Evolutionary conservation across 2,888 invertebrate genomes (phyloP).

Genomic region (Belgica antarctica): DNA sequence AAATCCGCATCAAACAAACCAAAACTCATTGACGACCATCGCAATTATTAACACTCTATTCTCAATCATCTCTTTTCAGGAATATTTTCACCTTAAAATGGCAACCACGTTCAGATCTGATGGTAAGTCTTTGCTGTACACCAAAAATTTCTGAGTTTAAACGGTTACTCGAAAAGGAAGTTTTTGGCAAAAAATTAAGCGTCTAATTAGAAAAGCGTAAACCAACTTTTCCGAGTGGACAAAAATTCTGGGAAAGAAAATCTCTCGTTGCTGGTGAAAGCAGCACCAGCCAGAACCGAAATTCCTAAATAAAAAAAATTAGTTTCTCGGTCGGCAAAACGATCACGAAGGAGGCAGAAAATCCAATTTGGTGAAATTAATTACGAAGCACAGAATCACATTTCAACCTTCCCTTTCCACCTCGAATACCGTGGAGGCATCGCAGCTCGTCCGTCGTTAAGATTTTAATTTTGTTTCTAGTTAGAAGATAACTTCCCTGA

Average conservation of each 20-base stretch:
- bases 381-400: neutral
- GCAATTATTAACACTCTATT: neutral
- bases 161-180: no score
- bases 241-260: no score
- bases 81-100: conserved; percentile 2
- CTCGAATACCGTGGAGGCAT: neutral
- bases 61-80: conserved; percentile 24
- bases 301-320: neutral
- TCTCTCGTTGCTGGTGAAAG: no score
- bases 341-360: neutral
- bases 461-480: conserved; percentile 1
- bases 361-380: conserved; percentile 7
- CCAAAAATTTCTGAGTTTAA: no score
- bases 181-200: neutral
- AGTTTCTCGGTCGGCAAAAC: neutral
- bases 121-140: conserved; percentile 33
- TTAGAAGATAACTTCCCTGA: no score
- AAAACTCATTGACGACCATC: neutral
- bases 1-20: no score
- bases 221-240: no score
- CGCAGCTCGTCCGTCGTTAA: neutral
- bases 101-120: conserved; percentile 28
- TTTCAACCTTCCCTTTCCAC: neutral
- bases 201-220: neutral
- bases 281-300: neutral